Evolutionary conservation across 2,113 vertebrate species (phyloP), one percentile per base, ranked within the genome.

Genomic region (Meles meles): DNA sequence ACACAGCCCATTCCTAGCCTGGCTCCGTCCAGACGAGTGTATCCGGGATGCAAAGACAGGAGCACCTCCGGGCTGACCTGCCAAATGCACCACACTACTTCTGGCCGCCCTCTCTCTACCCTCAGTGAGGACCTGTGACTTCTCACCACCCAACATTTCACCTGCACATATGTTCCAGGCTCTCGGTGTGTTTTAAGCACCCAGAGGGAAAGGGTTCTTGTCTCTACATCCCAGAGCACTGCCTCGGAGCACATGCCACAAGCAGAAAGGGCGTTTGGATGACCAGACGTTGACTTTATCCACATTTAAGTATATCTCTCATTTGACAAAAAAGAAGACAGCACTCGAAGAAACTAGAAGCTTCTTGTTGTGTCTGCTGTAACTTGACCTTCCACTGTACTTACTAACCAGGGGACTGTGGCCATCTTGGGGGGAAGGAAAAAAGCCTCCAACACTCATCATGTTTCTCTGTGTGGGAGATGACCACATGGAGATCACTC

Each of bases 1-100:
- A 74, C 93, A 92, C 91, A 81, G 61, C 57, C 65, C n/a, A n/a
- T 85, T 85, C 84, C 91, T 49, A 29, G 42, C 37, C 18, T 44
- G 37, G 57, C 72, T 27, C 31, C 72, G 47, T 29, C 67, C 31
- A 12, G 61, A 23, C 4, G 31, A 14, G 61, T 8, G 0, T 12
- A 37, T 79, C 61, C 3, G 81, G 71, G 69, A 83, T 3, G 29
- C 29, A 27, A 83, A 67, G 79, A 65, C 27, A 57, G 49, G 14
- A 31, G 23, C 39, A 31, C 47, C 44, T 25, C 65, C 17, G 25
- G 2, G 49, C 49, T 12, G 27, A 80, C 2, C 59, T 77, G 61
- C 29, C 37, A 37, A 34, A 31, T 3, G 39, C 2, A 44, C 25
- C 47, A n/a, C 3, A 34, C 55, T 49, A 49, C 69, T 69, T 67